phyloP scores from a whole-genome alignment of 2,888 invertebrate species.

The Geotrupes spiniger region DNA sequence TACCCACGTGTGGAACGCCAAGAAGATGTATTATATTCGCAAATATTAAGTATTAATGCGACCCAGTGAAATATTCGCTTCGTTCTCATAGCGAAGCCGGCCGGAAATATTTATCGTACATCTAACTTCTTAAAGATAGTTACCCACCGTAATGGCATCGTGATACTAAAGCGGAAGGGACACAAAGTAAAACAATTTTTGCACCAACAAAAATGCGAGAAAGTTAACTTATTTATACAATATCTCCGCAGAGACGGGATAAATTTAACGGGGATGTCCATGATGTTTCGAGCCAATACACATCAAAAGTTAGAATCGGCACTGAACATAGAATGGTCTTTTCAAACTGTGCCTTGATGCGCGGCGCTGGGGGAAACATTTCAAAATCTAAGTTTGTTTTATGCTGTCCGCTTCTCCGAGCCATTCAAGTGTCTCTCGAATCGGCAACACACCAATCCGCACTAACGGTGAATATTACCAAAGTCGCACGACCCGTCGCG shows the following conservation, averaged over 20 bases:
- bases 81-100: too few species aligned
- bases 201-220: constrained; percentile 13
- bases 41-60: too few species aligned
- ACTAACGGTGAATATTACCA: too few species aligned
- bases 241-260: constrained; percentile 34
- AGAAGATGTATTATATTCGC: too few species aligned
- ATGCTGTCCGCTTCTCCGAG: constrained; percentile 30
- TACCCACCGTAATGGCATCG: constrained; percentile 3
- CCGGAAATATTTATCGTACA: too few species aligned
- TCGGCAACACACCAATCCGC: constrained; percentile 22
- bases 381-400: constrained; percentile 38
- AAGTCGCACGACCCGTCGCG: too few species aligned
- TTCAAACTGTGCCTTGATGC: constrained; percentile 37
- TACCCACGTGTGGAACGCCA: too few species aligned
- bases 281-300: constrained; percentile 41
- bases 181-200: constrained; percentile 18
- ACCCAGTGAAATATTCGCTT: too few species aligned
- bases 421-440: constrained; percentile 26
- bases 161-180: background rate
- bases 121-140: too few species aligned
- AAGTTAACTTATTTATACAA: constrained; percentile 37
- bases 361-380: constrained; percentile 35
- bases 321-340: constrained; percentile 35
- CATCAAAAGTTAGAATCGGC: constrained; percentile 39
- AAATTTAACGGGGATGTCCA: constrained; percentile 37